Evolutionary conservation across 1,140 invertebrate species (phyloP).

Genomic region (Eumaeus atala): DNA sequence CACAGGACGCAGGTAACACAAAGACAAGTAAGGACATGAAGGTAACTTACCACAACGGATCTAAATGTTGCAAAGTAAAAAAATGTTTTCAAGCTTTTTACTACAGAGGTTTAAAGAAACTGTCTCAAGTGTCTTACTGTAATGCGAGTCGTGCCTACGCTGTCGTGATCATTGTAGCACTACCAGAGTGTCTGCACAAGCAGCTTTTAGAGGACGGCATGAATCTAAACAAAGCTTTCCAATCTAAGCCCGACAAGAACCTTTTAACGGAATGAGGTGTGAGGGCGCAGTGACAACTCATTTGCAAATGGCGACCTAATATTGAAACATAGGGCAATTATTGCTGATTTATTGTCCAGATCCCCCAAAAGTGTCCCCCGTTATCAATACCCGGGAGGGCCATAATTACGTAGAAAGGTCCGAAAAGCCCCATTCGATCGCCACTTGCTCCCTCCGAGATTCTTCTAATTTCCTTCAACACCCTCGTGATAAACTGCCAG

Average conservation of each 20-base stretch:
- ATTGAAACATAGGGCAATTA: constrained; percentile 19
- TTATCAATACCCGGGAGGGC: constrained; percentile 24
- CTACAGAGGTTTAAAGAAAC: no score
- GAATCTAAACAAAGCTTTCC: constrained; percentile 7
- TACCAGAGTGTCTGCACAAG: background rate
- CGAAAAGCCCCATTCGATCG: constrained; percentile 17
- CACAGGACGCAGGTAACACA: no score
- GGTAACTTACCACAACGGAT: no score
- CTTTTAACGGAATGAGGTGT: constrained; percentile 3
- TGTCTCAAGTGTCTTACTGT: no score
- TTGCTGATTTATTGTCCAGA: constrained; percentile 28
- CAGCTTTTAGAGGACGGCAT: background rate
- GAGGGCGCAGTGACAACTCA: constrained; percentile 6
- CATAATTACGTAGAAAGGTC: constrained; percentile 28
- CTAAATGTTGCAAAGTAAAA: no score
- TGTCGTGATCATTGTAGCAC: background rate
- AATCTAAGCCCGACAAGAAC: constrained; percentile 6
- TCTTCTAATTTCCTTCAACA: background rate
- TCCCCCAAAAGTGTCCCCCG: constrained; percentile 15
- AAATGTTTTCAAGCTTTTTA: no score
- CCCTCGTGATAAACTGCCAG: background rate
- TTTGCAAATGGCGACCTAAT: constrained; percentile 20
- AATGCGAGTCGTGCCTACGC: no score
- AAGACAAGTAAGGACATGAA: no score
- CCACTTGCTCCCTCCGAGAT: constrained; percentile 3